Base-by-base conservation (phyloP, 2,888 invertebrate species). In the Drosophila ustulata region DNA sequence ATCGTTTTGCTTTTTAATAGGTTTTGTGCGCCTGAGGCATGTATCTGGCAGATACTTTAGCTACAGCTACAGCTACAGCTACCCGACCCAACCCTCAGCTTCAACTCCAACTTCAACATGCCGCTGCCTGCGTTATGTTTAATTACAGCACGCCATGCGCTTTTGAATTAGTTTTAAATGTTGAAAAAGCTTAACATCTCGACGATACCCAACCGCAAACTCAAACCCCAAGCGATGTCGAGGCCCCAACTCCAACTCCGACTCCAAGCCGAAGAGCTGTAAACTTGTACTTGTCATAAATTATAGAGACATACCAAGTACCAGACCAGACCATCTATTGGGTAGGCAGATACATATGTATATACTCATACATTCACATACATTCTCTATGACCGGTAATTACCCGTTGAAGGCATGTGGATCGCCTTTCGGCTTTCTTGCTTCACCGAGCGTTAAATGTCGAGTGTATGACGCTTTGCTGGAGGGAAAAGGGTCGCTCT, bases 231-330 rank as follows among this genome's bases (percentile, higher is more conserved):
- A 70, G 13, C 26, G 34, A 37, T 64, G 18, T 18, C 28, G 41
- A n/a, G 25, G 45, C 30, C 7, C 11, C 25, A 39, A 58, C 25
- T 23, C 28, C 39, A 49, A 26, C 41, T n/a, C n/a, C 25, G 37
- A 47, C 23, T 32, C n/a, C 25, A 55, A 62, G 50, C 43, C 51
- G 55, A 66, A 70, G 62, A 50, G 68, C 79, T 79, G 68, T 69
- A 78, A 79, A 69, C 78, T 76, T 80, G 81, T 75, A 76, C 82
- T 80, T 82, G 84, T 85, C 83, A 85, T 84, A 85, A 84, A 85
- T 85, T 81, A 81, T 73, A 70, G 52, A 66, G 59, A 72, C 72
- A 76, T 63, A 70, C 66, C 66, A 58, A 45, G 50, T 51, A 32
- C 28, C 53, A 23, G 63, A 8, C 68, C 55, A 49, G 52, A 26